A percentile compares a stretch with the other conserved stretches of the same genome.
Evolutionary conservation across 2,113 vertebrate genomes (phyloP).

Genomic region (Grammatotria lemairii): DNA sequence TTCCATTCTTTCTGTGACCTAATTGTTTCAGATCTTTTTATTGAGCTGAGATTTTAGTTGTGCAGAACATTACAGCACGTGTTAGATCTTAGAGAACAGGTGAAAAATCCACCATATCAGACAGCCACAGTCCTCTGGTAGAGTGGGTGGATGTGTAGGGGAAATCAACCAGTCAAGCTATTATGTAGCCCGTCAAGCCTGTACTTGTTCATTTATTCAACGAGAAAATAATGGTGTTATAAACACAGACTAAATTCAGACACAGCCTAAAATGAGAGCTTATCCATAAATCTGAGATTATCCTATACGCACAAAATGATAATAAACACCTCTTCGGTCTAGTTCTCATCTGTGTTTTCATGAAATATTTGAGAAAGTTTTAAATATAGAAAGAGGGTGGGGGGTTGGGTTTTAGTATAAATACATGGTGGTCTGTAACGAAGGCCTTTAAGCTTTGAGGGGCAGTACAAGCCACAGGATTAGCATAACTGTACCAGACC

Average conservation of each 20-base stretch:
- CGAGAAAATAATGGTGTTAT: neutral
- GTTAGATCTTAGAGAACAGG: neutral
- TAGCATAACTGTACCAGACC: slow-evolving; percentile 66
- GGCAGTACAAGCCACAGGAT: slow-evolving; percentile 48
- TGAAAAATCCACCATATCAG: slow-evolving; percentile 12
- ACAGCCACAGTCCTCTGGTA: neutral
- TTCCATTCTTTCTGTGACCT: neutral
- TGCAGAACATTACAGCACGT: neutral
- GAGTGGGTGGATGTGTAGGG: neutral
- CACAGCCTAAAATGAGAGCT: neutral
- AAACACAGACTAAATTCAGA: slow-evolving; percentile 7
- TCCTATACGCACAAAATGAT: neutral
- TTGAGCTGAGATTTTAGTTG: neutral
- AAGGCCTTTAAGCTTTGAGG: slow-evolving; percentile 32
- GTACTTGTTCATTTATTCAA: neutral
- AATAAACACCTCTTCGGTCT: neutral
- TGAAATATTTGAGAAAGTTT: slow-evolving; percentile 58
- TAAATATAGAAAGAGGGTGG: neutral
- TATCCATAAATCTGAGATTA: slow-evolving; percentile 47
- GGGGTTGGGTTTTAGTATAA: neutral
- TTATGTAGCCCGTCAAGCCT: neutral
- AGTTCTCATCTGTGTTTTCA: slow-evolving; percentile 41
- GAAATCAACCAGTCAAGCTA: neutral
- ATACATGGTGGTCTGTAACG: slow-evolving; percentile 34
- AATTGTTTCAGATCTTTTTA: neutral